Base-by-base conservation (phyloP, 2,888 invertebrate species). In the Thumatha senex region DNA sequence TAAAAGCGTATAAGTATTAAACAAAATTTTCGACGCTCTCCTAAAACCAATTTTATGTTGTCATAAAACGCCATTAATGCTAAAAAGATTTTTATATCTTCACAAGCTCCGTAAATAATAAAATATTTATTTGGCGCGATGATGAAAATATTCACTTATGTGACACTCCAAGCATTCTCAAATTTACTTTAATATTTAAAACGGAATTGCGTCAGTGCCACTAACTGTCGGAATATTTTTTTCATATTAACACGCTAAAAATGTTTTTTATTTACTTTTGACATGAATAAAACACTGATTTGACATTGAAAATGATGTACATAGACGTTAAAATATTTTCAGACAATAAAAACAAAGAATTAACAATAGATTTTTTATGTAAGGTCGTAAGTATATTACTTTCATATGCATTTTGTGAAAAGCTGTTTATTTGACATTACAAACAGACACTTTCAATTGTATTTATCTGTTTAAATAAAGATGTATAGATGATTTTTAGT, bases 161-260 rank as follows among this genome's bases (percentile, higher is more conserved):
- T 40, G 40, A 46, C 41, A 40, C 39, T 48, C 35, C 39, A 52
- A 33, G 43, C 40, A 53, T 57, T 59, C 42, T 40, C 31, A 42
- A n/a, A 51, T 42, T 39, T 40, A 33, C 45, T 36, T 61, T 48
- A 63, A 63, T 63, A 51, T 63, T 63, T 61, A 55, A 61, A 48
- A 55, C 41, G 54, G 5, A 48, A 48, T 61, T 53, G 49, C 10
- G 31, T 52, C 52, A 61, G 46, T 54, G 49, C 44, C 56, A 45
- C 50, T 55, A 52, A 55, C 47, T 54, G 66, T 39, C 39, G 43
- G 2, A 54, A 61, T 65, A 51, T 51, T 52, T 54, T 47, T 66
- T 66, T 61, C 56, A 66, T 44, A 52, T 41, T 13, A 51, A 49
- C 54, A 36, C 8, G 52, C 44, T 61, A 55, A 66, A 66, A 66